Evolutionary conservation across 2,888 invertebrate species (phyloP).

Genomic region (Venusia cambrica): DNA sequence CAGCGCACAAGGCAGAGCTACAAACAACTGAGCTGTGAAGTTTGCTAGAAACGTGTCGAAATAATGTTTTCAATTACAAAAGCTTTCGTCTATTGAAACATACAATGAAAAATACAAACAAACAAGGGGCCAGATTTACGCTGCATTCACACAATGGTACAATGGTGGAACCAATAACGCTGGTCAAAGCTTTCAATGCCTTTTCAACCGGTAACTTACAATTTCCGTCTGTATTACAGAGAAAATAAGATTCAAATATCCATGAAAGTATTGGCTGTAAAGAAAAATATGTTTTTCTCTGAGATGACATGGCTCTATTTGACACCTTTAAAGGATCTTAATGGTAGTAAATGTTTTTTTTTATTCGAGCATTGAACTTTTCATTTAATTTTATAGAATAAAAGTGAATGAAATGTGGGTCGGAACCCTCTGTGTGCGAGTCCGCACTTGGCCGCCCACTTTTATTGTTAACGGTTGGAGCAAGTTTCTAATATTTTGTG

Average conservation of each 20-base stretch:
- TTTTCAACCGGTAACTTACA: slow-evolving; percentile 3
- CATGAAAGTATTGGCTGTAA: slow-evolving; percentile 1
- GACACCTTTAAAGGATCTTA: slow-evolving; percentile 7
- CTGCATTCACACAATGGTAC: slow-evolving; percentile 13
- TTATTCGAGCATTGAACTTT: background rate
- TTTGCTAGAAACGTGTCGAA: too few relatives aligned
- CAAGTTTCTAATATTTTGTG: too few relatives aligned
- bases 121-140: slow-evolving; percentile 10
- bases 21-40: too few relatives aligned
- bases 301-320: slow-evolving; percentile 8
- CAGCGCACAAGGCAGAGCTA: too few relatives aligned
- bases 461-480: too few relatives aligned
- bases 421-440: too few relatives aligned
- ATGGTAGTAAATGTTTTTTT: slow-evolving; percentile 1
- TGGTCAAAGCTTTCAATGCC: slow-evolving; percentile 27
- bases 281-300: slow-evolving; percentile 7
- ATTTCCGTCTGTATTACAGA: slow-evolving; percentile 2
- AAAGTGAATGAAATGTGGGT: too few relatives aligned
- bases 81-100: slow-evolving; percentile 4
- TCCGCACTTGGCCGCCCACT: too few relatives aligned
- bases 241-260: background rate
- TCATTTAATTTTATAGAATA: too few relatives aligned
- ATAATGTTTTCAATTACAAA: slow-evolving; percentile 9
- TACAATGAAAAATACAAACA: slow-evolving; percentile 7
- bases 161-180: slow-evolving; percentile 12